Evolutionary conservation across 2,888 invertebrate species (phyloP).

Genomic region (Adineta ricciae): DNA sequence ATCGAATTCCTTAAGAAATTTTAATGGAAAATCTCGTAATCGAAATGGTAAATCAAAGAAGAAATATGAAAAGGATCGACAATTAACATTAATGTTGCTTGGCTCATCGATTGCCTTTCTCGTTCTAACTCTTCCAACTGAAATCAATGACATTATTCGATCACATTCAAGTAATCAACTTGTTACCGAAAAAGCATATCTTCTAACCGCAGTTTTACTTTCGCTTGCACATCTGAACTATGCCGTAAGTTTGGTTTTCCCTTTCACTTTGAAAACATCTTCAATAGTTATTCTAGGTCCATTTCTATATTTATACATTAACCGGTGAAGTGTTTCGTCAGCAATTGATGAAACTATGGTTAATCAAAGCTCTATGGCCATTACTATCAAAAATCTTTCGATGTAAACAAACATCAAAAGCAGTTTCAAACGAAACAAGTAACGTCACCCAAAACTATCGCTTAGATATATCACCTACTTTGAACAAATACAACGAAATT

Average conservation of each 20-base stretch:
- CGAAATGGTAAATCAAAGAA: background rate
- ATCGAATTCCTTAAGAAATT: background rate
- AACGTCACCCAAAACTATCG: background rate
- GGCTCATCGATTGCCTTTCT: background rate
- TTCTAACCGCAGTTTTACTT: background rate
- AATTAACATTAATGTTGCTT: slow-evolving; percentile 21
- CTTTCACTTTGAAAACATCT: too few species aligned
- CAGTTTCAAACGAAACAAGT: too few species aligned
- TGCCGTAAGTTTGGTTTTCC: background rate
- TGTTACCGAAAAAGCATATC: background rate
- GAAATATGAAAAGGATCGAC: background rate
- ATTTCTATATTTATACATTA: slow-evolving; percentile 9
- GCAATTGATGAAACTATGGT: background rate
- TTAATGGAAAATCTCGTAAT: background rate
- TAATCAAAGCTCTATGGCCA: background rate
- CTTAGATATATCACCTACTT: background rate
- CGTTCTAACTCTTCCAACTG: background rate
- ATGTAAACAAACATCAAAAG: background rate
- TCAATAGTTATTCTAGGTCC: background rate
- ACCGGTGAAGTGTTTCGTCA: slow-evolving; percentile 6
- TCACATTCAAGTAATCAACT: background rate
- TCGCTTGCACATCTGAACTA: slow-evolving; percentile 12
- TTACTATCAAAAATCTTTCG: background rate
- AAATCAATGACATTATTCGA: background rate
- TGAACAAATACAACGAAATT: too few species aligned